These are phyloP conservation scores for Pharmacophagus antenor DNA, from an alignment of 2,888 invertebrate species.

Conservation along the genomic window DNA sequence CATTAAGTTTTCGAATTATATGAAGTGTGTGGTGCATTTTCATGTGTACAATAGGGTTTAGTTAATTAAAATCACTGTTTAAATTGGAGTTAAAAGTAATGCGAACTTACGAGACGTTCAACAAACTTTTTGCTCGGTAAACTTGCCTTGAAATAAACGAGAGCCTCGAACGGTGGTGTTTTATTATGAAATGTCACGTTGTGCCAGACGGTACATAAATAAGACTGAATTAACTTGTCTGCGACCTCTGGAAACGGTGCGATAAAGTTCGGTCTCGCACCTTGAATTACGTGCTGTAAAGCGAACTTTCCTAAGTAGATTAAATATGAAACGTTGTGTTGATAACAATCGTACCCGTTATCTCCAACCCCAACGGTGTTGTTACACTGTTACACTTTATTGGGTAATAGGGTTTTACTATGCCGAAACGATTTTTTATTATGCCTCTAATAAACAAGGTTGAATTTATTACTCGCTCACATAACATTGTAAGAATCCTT, in stretches of 20 bases:
- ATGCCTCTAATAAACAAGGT: slow-evolving; percentile 29
- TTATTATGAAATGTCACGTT: slow-evolving; percentile 75
- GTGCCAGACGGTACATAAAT: slow-evolving; percentile 77
- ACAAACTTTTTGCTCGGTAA: slow-evolving; percentile 58
- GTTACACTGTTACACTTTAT: slow-evolving; percentile 13
- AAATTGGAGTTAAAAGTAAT: slow-evolving; percentile 39
- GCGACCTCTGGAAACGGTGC: slow-evolving; percentile 62
- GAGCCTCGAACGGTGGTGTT: slow-evolving; percentile 57
- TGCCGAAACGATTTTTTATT: slow-evolving; percentile 34
- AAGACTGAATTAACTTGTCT: slow-evolving; percentile 76
- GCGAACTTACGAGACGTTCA: slow-evolving; percentile 58
- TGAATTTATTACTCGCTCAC: slow-evolving; percentile 15
- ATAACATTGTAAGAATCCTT: slow-evolving; percentile 17
- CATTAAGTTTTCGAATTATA: slow-evolving; percentile 8
- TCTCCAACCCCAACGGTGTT: slow-evolving; percentile 6
- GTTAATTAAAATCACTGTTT: slow-evolving; percentile 34
- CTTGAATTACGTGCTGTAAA: slow-evolving; percentile 45
- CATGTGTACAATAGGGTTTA: slow-evolving; percentile 11
- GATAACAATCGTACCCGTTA: slow-evolving; percentile 27
- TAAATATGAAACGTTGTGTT: slow-evolving; percentile 32
- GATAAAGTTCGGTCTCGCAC: slow-evolving; percentile 59
- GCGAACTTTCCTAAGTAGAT: slow-evolving; percentile 23
- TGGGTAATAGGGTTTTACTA: slow-evolving; percentile 23
- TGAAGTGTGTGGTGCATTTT: slow-evolving; percentile 29
- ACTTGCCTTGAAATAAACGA: slow-evolving; percentile 48